Evolutionary conservation across 2,888 invertebrate species (phyloP).

Genomic region (Torymus auratus): DNA sequence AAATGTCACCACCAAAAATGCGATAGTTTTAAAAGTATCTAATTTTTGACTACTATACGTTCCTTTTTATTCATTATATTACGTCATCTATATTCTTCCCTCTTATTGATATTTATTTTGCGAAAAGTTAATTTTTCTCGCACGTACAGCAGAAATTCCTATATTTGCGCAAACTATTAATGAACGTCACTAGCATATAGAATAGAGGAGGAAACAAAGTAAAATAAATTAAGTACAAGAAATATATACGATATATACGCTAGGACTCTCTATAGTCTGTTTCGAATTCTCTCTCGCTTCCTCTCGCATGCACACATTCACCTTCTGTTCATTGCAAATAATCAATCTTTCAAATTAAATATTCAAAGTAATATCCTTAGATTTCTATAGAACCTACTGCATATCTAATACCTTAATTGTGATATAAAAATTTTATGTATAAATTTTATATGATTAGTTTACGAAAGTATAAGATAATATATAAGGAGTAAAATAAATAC

Average conservation of each 20-base stretch:
- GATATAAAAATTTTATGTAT: too few relatives aligned
- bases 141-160: too few relatives aligned
- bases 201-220: constrained; percentile 51
- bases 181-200: constrained; percentile 28
- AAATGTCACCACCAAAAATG: too few relatives aligned
- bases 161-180: neutral
- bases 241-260: constrained; percentile 64
- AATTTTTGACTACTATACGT: too few relatives aligned
- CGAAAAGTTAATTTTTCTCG: too few relatives aligned
- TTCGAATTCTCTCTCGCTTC: too few relatives aligned
- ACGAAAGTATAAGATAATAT: constrained; percentile 32
- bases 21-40: too few relatives aligned
- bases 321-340: constrained; percentile 16
- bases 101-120: too few relatives aligned
- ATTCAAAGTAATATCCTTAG: neutral
- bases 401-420: too few relatives aligned
- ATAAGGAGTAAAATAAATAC: constrained; percentile 67
- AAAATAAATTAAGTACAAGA: constrained; percentile 74
- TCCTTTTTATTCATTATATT: too few relatives aligned
- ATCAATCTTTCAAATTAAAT: neutral
- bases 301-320: constrained; percentile 4
- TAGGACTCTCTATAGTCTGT: constrained; percentile 51
- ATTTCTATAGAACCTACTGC: neutral
- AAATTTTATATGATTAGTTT: too few relatives aligned
- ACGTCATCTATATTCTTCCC: too few relatives aligned